Base-by-base conservation (phyloP, 2,888 invertebrate species). In the Thymelicus sylvestris region DNA sequence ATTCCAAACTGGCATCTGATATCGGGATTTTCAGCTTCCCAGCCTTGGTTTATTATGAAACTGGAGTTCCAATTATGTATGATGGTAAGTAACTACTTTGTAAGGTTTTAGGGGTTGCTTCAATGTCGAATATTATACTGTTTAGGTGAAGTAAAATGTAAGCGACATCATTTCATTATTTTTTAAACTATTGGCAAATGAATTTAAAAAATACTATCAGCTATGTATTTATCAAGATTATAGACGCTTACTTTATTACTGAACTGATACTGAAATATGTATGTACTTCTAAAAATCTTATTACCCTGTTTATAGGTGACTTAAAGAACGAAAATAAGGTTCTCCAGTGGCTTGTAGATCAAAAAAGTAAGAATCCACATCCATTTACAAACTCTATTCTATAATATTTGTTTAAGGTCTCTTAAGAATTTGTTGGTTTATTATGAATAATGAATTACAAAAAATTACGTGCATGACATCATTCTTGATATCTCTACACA, bases 311-410 rank as follows among this genome's bases (percentile, higher is more conserved):
- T 96, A 95, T 96, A 98, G 98, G 98, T 95, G 96, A 98, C 96
- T 97, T 98, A 95, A 97, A 96, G 96, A 97, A 97, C 92, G 97
- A 98, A 96, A 97, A 97, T 94, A 97, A 97, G 95, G 98, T 98
- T 95, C 96, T 98, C 95, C 97, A 97, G 95, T 98, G 98, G 98
- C 97, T 98, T 95, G 95, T 97, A 95, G 96, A 97, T 95, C 98
- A 98, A 95, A 97, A 98, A 97, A 97, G 98, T 98, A 98, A 98
- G 98, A 95, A 95, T 94, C 95, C 94, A 94, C 94, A 93, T 93
- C 94, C 93, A 92, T 93, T 89, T 90, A 84, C 85, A 87, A 84
- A 83, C 67, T 77, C 80, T 83, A 81, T 83, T 80, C 79, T 82
- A 81, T 83, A 80, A 78, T 79, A 73, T 80, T 75, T 78, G 75